phyloP scores from a whole-genome alignment of 1,140 invertebrate genomes.

The Oedothorax gibbosus region DNA sequence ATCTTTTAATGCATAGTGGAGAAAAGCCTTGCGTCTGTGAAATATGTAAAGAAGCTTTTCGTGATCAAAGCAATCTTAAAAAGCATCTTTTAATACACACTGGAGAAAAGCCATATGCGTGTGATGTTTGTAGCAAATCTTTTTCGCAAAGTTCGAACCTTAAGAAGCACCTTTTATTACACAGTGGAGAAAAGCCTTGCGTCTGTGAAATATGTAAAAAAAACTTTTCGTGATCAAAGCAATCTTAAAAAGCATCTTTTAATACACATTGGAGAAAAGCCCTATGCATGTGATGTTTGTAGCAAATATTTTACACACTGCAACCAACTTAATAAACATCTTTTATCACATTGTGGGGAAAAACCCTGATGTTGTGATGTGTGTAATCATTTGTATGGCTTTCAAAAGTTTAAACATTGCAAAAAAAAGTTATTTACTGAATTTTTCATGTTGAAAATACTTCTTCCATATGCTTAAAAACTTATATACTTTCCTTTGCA shows the following conservation, averaged over 20 bases:
- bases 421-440: too few relatives aligned
- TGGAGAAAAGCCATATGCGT: slow-evolving; percentile 9
- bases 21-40: too few relatives aligned
- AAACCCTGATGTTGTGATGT: slow-evolving; percentile 5
- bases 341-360: slow-evolving; percentile 10
- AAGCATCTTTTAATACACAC: slow-evolving; percentile 17
- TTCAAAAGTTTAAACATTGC: too few relatives aligned
- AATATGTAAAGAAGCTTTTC: not conserved
- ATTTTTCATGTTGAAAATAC: too few relatives aligned
- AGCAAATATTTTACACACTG: not conserved
- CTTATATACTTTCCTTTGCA: too few relatives aligned
- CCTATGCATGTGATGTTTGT: slow-evolving; percentile 20
- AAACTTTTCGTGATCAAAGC: not conserved
- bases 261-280: slow-evolving; percentile 25
- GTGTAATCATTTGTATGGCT: not conserved
- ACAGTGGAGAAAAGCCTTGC: not conserved
- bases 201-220: not conserved
- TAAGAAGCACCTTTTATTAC: not conserved
- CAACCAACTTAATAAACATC: not conserved
- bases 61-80: not conserved
- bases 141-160: not conserved
- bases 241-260: not conserved
- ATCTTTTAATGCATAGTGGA: too few relatives aligned
- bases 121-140: not conserved
- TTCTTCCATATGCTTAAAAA: too few relatives aligned